Conservation (phyloP, 2,797 vertebrate species). For the Myoxocephalus aenaeus region DNA sequence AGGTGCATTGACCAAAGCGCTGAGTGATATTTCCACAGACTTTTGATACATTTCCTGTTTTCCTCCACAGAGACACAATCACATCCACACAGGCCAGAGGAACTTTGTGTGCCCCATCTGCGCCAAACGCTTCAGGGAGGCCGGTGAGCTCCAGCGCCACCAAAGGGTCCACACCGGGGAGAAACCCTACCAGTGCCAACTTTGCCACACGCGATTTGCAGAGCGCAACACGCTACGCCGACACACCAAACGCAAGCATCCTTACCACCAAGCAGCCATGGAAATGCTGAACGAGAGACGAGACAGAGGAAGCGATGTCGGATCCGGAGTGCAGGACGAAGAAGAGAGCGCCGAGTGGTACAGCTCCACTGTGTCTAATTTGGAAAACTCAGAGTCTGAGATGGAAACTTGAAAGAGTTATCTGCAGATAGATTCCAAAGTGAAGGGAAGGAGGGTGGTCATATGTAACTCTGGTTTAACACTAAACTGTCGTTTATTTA, state of each 20-base stretch:
- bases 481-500: constrained; percentile 35
- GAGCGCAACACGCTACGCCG: constrained; percentile 92
- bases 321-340: constrained; percentile 72
- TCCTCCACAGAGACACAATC: constrained; percentile 86
- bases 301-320: constrained; percentile 55
- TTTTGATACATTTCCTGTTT: neutral
- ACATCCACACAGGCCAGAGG: constrained; percentile 92
- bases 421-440: constrained; percentile 21
- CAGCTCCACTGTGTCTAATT: constrained; percentile 82
- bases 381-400: constrained; percentile 82
- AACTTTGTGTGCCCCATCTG: constrained; percentile 92
- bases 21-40: neutral
- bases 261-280: constrained; percentile 84
- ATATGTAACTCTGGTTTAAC: constrained; percentile 10
- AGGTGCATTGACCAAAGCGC: neutral
- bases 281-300: constrained; percentile 78
- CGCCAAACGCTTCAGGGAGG: constrained; percentile 91
- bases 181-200: constrained; percentile 92
- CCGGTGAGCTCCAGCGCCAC: constrained; percentile 91
- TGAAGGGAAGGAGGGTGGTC: constrained; percentile 9
- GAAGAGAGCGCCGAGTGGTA: constrained; percentile 88
- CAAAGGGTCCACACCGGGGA: constrained; percentile 93
- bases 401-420: constrained; percentile 62
- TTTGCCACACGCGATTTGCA: constrained; percentile 91
- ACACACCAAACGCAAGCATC: constrained; percentile 92